phyloP scores from a whole-genome alignment of 2,888 invertebrate genomes.

The Tortricodes alternella region DNA sequence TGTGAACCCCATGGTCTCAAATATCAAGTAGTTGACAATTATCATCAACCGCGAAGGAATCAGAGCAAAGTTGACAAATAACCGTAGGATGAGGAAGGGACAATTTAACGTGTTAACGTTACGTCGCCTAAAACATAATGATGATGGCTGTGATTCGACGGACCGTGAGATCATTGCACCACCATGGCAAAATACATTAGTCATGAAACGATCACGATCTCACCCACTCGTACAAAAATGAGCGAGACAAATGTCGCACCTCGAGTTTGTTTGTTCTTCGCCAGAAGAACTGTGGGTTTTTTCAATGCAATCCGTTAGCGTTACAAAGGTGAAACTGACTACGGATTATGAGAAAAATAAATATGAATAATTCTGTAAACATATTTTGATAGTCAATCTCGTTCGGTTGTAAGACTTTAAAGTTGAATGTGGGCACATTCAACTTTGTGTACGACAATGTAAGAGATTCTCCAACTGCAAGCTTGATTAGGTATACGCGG shows the following conservation, averaged over 20 bases:
- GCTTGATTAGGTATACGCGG: no score
- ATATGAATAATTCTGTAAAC: not conserved
- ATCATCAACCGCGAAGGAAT: slow-evolving; percentile 7
- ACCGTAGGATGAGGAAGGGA: slow-evolving; percentile 10
- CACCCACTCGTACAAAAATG: slow-evolving; percentile 46
- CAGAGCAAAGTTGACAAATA: slow-evolving; percentile 6
- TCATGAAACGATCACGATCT: slow-evolving; percentile 54
- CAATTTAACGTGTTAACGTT: slow-evolving; percentile 32
- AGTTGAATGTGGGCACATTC: no score
- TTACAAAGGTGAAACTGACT: not conserved
- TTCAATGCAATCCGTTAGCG: slow-evolving; percentile 8
- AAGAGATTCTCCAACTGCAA: no score
- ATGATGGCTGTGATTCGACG: slow-evolving; percentile 34
- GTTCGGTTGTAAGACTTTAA: no score
- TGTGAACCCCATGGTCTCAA: no score
- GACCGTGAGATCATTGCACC: slow-evolving; percentile 57
- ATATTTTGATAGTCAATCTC: not conserved
- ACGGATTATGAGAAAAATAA: not conserved
- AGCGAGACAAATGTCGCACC: slow-evolving; percentile 51
- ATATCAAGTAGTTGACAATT: not conserved
- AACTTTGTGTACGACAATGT: no score
- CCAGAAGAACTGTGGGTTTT: slow-evolving; percentile 7
- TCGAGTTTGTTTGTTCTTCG: slow-evolving; percentile 29
- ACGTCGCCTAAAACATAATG: slow-evolving; percentile 38
- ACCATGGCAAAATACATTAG: slow-evolving; percentile 54